Evolutionary conservation across 2,888 invertebrate genomes (phyloP).

Genomic region (Cheilosia grossa): DNA sequence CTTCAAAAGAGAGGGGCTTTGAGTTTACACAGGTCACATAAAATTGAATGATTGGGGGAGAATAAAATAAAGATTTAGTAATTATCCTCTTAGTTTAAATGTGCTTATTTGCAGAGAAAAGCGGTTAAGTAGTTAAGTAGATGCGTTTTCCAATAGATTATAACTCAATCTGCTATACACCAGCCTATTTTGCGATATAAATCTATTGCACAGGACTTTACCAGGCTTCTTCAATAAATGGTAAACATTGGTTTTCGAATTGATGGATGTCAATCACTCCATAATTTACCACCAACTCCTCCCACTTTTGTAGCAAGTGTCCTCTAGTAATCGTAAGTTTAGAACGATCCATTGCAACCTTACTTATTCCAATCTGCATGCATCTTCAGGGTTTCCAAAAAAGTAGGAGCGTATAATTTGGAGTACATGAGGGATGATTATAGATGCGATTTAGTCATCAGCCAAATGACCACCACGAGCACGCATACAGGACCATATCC

Average conservation of each 20-base stretch:
- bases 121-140: not conserved
- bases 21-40: no score
- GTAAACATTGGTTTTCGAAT: not conserved
- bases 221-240: not conserved
- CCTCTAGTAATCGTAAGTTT: not conserved
- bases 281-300: not conserved
- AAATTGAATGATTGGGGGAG: no score
- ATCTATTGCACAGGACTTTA: not conserved
- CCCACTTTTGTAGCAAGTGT: not conserved
- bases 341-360: not conserved
- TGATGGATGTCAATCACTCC: not conserved
- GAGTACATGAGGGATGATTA: no score
- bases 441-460: no score
- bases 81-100: no score
- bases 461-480: no score
- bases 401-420: no score
- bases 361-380: not conserved
- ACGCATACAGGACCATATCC: no score
- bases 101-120: no score
- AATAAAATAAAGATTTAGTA: no score
- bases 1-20: no score
- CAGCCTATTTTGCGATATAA: slow-evolving; percentile 1
- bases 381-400: no score
- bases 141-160: not conserved
- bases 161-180: slow-evolving; percentile 7